Evolutionary conservation across 2,797 vertebrate genomes (phyloP), one percentile per base, ranked within the genome.

Genomic region (Coendou prehensilis): DNA sequence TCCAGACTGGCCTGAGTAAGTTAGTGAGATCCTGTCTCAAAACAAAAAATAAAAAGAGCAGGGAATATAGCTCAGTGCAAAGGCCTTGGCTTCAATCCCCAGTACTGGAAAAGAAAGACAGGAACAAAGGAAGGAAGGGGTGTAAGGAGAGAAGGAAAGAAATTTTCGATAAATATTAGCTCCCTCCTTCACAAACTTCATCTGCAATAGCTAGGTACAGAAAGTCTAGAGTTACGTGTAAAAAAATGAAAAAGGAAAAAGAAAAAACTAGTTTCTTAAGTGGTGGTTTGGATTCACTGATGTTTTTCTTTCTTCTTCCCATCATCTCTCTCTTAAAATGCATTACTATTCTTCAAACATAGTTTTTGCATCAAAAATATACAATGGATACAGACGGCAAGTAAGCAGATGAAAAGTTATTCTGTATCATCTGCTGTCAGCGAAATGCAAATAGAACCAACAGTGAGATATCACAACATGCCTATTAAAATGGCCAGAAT

Each of bases 331-430:
- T n/a, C 30, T 82, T 81, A 45, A 73, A 52, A 79, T 13, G 59
- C 22, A 57, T 30, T 52, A 11, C 5, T 54, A 52, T 50, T n/a
- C 18, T 22, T 37, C 17, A 80, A 80, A 37, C 23, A 57, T 9
- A 92, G n/a, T 23, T 87, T 87, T 33, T 67, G 13, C 37, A 85
- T 83, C 94, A 90, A 93, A 95, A 95, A 92, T 87, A 37, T 45
- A 91, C 67, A 57, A 91, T 14, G 28, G 82, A 92, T 28, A 83
- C 23, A n/a, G 83, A 83, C 47, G 59, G 54, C 41, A 94, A 93
- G 71, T 64, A 57, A 64, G 37, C 45, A 69, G 33, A 76, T 28
- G 15, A 78, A 81, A 78, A 91, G 82, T 90, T n/a, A n/a, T 45
- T 93, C 73, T 45, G 17, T 28, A 18, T 75, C 18, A 56, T 28